Evolutionary conservation across 2,888 invertebrate species (phyloP).

Genomic region (Trypoxylon attenuatum): DNA sequence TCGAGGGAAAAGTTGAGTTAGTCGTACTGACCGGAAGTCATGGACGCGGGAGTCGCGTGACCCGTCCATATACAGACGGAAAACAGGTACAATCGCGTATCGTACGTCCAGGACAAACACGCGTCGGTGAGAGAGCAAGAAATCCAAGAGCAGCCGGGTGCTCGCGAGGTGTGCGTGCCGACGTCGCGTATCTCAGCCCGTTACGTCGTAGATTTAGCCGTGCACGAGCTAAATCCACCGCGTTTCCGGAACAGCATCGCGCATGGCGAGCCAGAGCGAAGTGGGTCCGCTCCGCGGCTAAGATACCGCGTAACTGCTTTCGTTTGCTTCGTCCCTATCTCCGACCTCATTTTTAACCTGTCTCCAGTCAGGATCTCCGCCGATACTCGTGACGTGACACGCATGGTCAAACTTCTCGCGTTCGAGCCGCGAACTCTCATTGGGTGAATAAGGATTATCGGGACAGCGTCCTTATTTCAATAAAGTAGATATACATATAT

Average conservation of each 20-base stretch:
- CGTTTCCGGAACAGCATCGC: conserved; percentile 46
- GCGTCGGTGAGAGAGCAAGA: conserved; percentile 8
- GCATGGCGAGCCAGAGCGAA: too few relatives aligned
- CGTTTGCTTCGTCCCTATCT: conserved; percentile 44
- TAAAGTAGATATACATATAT: too few relatives aligned
- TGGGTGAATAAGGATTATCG: too few relatives aligned
- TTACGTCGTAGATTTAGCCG: conserved; percentile 50
- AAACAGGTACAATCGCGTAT: conserved; percentile 44
- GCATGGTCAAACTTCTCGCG: too few relatives aligned
- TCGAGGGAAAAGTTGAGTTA: conserved; percentile 2
- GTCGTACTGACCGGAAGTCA: conserved; percentile 31
- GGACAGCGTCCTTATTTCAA: too few relatives aligned
- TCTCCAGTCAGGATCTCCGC: too few relatives aligned
- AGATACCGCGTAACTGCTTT: conserved; percentile 14
- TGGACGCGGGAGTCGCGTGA: conserved; percentile 50
- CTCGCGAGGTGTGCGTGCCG: conserved; percentile 47
- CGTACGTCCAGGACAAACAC: conserved; percentile 31
- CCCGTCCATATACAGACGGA: conserved; percentile 37
- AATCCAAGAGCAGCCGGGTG: too few relatives aligned
- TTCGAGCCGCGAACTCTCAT: too few relatives aligned
- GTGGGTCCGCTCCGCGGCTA: too few relatives aligned
- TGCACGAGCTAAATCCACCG: conserved; percentile 51
- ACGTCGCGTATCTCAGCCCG: conserved; percentile 55
- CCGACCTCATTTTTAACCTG: background rate
- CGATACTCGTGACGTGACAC: too few relatives aligned